Base-by-base conservation (phyloP, 2,797 vertebrate species). In the Heterohyrax brucei region DNA sequence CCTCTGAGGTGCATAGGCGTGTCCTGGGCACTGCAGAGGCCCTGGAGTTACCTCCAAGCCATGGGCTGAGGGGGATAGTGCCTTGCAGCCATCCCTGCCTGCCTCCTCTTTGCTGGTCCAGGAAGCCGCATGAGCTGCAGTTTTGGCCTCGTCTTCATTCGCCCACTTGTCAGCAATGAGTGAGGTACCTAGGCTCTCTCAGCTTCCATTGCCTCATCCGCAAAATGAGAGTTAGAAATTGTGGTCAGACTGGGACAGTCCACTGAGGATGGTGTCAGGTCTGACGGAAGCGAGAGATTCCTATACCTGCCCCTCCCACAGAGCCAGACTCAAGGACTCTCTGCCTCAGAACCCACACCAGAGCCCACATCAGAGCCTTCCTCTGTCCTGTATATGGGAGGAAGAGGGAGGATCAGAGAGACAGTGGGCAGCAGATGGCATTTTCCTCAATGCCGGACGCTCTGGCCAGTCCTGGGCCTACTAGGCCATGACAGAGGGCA, bases 241-340 rank as follows among this genome's bases (percentile, higher is more conserved):
- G 8, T n/a, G 9, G 30, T 4, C 1, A 26, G 46, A 33, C 1
- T 7, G 21, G 0, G 4, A 7, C 39, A 39, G 39, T 56, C 21
- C 13, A 30, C 50, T 22, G 26, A 79, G 78, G 30, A 39, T 30
- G 22, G 10, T 6, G 16, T 30, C 44, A 62, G 44, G 30, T 39
- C 28, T 66, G 64, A 66, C 28, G 9, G 70, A 33, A 73, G 70
- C 39, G 56, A 50, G 16, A 39, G 53, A 8, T 24, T 28, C 39
- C 50, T 30, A 16, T n/a, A 24, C 0, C 1, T 0, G 0, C 21
- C 28, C 30, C 61, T 72, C 39, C 46, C 26, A 68, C 12, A n/a
- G 46, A 0, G 30, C 21, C 46, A 3, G 4, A n/a, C 56, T 81
- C 70, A 26, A 72, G 68, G 44, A 48, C 46, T 12, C 5, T 13